Base-by-base conservation (phyloP, 2,797 vertebrate species). In the Capromys pilorides region DNA sequence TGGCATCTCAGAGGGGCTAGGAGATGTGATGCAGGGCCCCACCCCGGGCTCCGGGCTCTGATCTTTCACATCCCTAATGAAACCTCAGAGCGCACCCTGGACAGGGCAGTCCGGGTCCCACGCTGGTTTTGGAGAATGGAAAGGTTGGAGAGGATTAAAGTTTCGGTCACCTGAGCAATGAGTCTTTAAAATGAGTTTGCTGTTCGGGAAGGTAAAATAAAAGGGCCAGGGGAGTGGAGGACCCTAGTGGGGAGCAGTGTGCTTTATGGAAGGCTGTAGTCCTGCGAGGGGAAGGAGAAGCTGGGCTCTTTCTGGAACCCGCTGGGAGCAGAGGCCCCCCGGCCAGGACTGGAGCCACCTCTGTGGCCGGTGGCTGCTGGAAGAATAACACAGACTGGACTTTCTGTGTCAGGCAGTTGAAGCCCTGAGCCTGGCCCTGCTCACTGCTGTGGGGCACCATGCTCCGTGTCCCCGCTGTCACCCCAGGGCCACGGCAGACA, bases 61-160 rank as follows among this genome's bases (percentile, higher is more conserved):
- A 66, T 83, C 75, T 36, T 92, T 77, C 91, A 87, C 62, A 75
- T 83, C 75, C 33, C 26, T 12, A 33, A 75, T 26, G 59, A 84
- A 86, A 91, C 84, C 75, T 39, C 86, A 90, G 94, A 90, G 93
- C 49, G 84, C 66, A 64, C 88, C 51, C 11, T 89, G 85, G 62
- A 71, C 92, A 21, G 77, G 94, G 95, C 45, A 45, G 93, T 95
- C 90, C 78, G 62, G 91, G 77, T 93, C 93, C 90, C 91, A 82
- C 90, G 96, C 96, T 97, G 96, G 95, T 96, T 97, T 96, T 78
- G 88, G 94, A 95, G 85, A 97, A 96, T 95, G 96, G 86, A 88
- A 95, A 95, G 95, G 94, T 91, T 96, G 95, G 94, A 96, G 90
- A 96, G 86, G 96, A 96, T 91, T 91, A 79, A 66, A 94, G 91